Base-by-base conservation (phyloP, 2,113 vertebrate species). In the Porphyrio hochstetteri region DNA sequence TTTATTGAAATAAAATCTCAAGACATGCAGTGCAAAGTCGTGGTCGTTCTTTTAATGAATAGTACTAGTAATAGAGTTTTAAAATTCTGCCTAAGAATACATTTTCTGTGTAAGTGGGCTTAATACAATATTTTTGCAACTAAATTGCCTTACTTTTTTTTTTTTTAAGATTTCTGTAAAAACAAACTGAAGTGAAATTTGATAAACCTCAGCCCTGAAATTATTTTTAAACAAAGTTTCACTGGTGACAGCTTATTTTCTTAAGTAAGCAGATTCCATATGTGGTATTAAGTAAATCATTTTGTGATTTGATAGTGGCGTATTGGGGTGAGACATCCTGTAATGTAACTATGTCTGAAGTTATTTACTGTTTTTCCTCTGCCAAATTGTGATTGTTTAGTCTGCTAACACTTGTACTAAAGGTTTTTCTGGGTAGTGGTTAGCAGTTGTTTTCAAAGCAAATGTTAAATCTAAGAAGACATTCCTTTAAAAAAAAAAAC, bases 401-500 rank as follows among this genome's bases (percentile, higher is more conserved):
- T 99, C 98, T 99, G 97, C 98, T 98, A 97, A 98, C 98, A 98
- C 98, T 98, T 98, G 98, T 98, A 97, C 96, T 96, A 61, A 96
- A 94, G 95, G 97, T 97, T 98, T 98, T 99, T 98, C 98, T 98
- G 98, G 98, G 97, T 98, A 97, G 97, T 97, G 98, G 98, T 98
- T 98, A 99, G 98, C 93, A 97, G 97, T 98, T 98, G 98, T 99
- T 99, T 99, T 98, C 98, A 98, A 98, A 99, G 98, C 97, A 97
- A 98, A 97, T 97, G 97, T 98, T 98, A 98, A 98, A 98, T 98
- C 97, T 98, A 97, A 98, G 97, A 98, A 94, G 97, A 96, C 97
- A 98, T 97, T 98, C 96, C 96, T 98, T 98, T 48, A 10, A 79
- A 88, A 90, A 93, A 95, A 86, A 87, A 56, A 53, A 25, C 98